Conservation (phyloP, 2,797 vertebrate species). For the Zalophus californianus region DNA sequence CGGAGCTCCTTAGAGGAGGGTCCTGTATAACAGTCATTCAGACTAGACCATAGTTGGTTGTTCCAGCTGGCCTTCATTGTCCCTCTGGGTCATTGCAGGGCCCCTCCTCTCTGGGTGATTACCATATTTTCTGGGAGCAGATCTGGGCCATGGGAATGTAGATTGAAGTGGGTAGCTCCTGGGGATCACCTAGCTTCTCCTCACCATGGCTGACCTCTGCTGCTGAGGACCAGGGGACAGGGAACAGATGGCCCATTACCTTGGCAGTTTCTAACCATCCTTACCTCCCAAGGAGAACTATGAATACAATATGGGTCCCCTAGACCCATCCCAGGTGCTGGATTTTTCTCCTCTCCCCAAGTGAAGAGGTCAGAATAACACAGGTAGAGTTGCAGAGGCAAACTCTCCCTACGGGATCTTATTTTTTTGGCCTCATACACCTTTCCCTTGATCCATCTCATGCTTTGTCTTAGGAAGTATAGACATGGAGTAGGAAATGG, state of each 20-base stretch:
- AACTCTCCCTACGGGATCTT: background rate
- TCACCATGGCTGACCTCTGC: background rate
- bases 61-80: background rate
- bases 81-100: background rate
- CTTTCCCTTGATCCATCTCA: background rate
- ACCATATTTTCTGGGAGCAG: background rate
- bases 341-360: background rate
- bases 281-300: background rate
- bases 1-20: background rate
- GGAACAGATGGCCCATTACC: rapidly evolving
- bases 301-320: background rate
- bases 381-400: background rate
- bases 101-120: background rate
- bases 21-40: background rate
- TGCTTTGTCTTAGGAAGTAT: background rate
- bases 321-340: background rate
- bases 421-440: background rate
- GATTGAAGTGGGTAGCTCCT: background rate
- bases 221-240: background rate
- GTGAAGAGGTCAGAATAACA: background rate
- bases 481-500: background rate
- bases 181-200: background rate
- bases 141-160: background rate
- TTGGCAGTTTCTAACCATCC: background rate
- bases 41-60: background rate